Conservation (phyloP, 2,888 invertebrate genomes). For the Chymomyza amoena region DNA sequence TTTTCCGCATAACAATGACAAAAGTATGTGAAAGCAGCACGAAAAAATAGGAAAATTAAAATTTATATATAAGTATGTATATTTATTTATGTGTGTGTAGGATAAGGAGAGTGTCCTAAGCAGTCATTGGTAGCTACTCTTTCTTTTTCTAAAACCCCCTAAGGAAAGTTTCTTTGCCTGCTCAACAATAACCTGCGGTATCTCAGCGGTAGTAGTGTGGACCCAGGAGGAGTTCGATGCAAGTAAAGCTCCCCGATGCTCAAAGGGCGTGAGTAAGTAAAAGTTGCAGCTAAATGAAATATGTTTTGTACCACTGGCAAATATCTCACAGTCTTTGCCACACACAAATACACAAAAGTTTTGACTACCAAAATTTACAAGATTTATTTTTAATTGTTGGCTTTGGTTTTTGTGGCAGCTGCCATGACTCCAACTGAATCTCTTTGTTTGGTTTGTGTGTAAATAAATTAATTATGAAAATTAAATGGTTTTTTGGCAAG, state of each 20-base stretch:
- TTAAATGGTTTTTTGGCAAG: no score
- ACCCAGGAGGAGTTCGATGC: background rate
- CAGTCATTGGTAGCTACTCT: conserved; percentile 59
- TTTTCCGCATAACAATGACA: conserved; percentile 37
- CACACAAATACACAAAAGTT: conserved; percentile 43
- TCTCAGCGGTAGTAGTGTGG: background rate
- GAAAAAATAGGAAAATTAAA: conserved; percentile 64
- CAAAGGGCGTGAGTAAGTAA: conserved; percentile 57
- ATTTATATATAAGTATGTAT: conserved; percentile 17
- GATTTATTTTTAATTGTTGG: conserved; percentile 72
- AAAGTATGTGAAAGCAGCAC: conserved; percentile 41
- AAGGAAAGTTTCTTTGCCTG: conserved; percentile 18
- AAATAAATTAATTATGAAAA: conserved; percentile 61
- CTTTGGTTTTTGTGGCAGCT: conserved; percentile 70
- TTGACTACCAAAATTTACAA: conserved; percentile 69
- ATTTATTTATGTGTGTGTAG: conserved; percentile 15
- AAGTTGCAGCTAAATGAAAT: conserved; percentile 70
- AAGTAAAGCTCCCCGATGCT: conserved; percentile 16
- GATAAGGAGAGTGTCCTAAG: conserved; percentile 48
- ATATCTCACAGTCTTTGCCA: conserved; percentile 48
- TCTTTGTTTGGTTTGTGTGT: conserved; percentile 22
- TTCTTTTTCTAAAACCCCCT: background rate
- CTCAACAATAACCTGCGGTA: conserved; percentile 11
- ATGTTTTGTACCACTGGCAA: conserved; percentile 65
- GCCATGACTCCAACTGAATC: conserved; percentile 35